These are phyloP conservation scores for Melanaphis sacchari DNA, from an alignment of 1,140 invertebrate genomes.

Conservation along the genomic window DNA sequence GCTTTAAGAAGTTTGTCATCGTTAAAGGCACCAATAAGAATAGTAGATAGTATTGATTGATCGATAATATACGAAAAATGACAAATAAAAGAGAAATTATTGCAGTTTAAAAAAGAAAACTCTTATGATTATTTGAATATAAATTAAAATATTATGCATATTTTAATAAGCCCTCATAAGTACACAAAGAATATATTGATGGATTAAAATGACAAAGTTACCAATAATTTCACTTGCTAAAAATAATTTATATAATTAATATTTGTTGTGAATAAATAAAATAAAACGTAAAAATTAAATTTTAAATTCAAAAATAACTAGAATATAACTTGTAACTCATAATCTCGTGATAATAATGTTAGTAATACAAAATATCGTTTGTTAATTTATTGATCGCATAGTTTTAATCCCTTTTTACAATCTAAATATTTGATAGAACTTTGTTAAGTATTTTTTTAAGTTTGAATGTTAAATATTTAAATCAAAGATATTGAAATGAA, in stretches of 20 bases:
- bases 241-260: neutral
- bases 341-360: neutral
- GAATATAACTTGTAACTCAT: neutral
- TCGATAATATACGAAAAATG: no score
- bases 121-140: no score
- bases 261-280: neutral
- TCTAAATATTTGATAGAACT: neutral
- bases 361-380: neutral
- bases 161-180: no score
- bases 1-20: no score
- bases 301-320: neutral
- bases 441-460: neutral
- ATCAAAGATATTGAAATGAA: neutral
- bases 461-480: neutral
- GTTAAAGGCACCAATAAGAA: no score
- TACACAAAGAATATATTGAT: neutral
- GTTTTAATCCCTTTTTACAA: neutral
- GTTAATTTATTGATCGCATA: neutral
- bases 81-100: neutral
- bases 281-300: neutral
- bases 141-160: no score
- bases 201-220: neutral
- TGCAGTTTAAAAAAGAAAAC: neutral
- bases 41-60: no score
- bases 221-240: neutral